Conservation (phyloP, 2,797 vertebrate species). For the Enteromius treurensis region DNA sequence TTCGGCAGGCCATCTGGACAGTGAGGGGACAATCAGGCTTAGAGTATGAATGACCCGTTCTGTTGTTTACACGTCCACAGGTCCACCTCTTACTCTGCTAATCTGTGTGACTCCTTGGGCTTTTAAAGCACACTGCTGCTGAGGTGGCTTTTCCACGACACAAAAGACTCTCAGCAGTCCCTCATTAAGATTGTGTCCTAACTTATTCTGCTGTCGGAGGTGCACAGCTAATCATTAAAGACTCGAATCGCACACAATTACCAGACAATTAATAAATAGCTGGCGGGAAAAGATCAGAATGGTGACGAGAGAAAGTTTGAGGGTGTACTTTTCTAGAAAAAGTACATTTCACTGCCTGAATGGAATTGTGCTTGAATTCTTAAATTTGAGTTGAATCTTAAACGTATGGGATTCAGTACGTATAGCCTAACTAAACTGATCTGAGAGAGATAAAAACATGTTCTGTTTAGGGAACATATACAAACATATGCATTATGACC, state of each 20-base stretch:
- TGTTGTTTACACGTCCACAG: constrained; percentile 78
- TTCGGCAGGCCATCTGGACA: constrained; percentile 74
- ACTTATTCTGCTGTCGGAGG: constrained; percentile 42
- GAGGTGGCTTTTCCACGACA: constrained; percentile 50
- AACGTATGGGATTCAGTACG: not conserved
- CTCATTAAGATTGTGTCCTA: constrained; percentile 43
- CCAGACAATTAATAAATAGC: constrained; percentile 23
- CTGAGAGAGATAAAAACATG: not conserved
- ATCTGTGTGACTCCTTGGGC: constrained; percentile 65
- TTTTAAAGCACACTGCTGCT: constrained; percentile 44
- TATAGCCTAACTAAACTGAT: not conserved
- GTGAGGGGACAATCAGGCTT: constrained; percentile 77
- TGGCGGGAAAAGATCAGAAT: constrained; percentile 11
- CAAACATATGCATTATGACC: not conserved
- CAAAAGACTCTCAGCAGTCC: constrained; percentile 51
- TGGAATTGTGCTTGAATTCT: not conserved
- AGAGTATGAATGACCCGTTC: constrained; percentile 78
- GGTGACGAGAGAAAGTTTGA: not conserved
- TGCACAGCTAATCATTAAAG: constrained; percentile 34
- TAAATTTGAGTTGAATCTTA: not conserved
- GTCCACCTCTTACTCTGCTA: constrained; percentile 73
- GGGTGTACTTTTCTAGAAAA: not conserved
- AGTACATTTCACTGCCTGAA: not conserved
- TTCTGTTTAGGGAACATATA: not conserved
- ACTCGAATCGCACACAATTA: constrained; percentile 32